Evolutionary conservation across 2,797 vertebrate genomes (phyloP), one percentile per base, ranked within the genome.

Genomic region (Syngnathus rostellatus): DNA sequence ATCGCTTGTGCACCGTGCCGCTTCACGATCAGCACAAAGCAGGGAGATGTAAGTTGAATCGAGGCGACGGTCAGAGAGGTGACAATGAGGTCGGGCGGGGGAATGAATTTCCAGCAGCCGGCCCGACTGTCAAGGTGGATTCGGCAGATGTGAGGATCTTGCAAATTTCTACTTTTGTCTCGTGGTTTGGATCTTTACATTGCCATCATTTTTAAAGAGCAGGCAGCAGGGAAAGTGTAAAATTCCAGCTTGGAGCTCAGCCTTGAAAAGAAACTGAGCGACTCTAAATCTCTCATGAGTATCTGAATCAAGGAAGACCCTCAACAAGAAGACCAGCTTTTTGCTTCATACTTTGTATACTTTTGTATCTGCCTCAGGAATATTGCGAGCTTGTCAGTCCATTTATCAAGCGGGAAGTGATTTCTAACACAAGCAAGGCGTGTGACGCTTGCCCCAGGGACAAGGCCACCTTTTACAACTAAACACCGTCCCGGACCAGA

Each of bases 31-130:
- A 76, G 82, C 77, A 70, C 77, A 77, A 84, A 79, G 66, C 83
- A 74, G 77, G 78, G 82, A 84, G 83, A 88, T 86, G 87, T 85
- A 90, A 87, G 80, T 90, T 90, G 84, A 89, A 91, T 88, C 83
- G 75, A 79, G 72, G 74, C 82, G 74, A 68, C 75, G 57, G 78
- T 73, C 72, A 81, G 81, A 74, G 80, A 75, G 50, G 58, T 48
- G 69, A 68, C 45, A 39, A 68, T 71, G 78, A 73, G 81, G 72
- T 63, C 73, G 67, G 68, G 71, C 69, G 67, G 51, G 68, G 68
- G 70, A 62, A 74, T 54, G 63, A 72, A 77, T 72, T 65, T 74
- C 74, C 66, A 72, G 73, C 75, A 77, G 73, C 66, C 72, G 37
- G 72, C 21, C 45, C 71, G 69, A 58, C 69, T 83, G 77, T 76